Evolutionary conservation across 2,888 invertebrate genomes (phyloP).

Genomic region (Papilio gigon): DNA sequence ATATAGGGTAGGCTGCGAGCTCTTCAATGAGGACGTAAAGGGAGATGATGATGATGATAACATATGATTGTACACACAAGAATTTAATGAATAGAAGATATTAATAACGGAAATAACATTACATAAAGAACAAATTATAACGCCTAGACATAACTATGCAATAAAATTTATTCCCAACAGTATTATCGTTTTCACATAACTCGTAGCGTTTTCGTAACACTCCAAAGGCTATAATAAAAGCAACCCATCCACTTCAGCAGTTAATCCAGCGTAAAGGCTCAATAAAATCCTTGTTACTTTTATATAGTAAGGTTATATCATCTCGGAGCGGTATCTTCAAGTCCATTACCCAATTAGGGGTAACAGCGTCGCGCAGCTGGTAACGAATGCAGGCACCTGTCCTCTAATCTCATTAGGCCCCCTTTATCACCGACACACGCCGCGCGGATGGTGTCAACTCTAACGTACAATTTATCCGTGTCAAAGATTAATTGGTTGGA

Average conservation of each 20-base stretch:
- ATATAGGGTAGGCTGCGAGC: too few species aligned
- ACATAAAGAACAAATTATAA: neutral
- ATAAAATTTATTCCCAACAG: conserved; percentile 36
- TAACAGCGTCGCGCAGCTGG: conserved; percentile 55
- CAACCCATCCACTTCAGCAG: conserved; percentile 36
- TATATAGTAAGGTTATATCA: conserved; percentile 45
- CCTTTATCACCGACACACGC: conserved; percentile 47
- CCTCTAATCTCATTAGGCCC: conserved; percentile 58
- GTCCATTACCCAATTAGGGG: conserved; percentile 64
- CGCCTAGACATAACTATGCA: neutral
- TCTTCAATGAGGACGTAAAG: too few species aligned
- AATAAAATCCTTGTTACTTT: conserved; percentile 43
- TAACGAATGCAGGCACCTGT: conserved; percentile 71
- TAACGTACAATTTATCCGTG: conserved; percentile 37
- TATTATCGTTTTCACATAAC: conserved; percentile 39
- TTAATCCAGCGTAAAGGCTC: conserved; percentile 41
- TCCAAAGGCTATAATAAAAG: conserved; percentile 35
- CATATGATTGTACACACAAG: too few species aligned
- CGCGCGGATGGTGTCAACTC: conserved; percentile 41
- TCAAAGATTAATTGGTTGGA: conserved; percentile 25
- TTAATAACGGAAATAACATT: too few species aligned
- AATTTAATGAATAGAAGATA: conserved; percentile 8
- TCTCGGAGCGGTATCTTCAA: conserved; percentile 43
- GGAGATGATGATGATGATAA: too few species aligned
- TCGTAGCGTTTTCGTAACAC: conserved; percentile 33